These are phyloP conservation scores for Gari tellinella DNA, from an alignment of 2,888 invertebrate genomes.

Conservation along the genomic window DNA sequence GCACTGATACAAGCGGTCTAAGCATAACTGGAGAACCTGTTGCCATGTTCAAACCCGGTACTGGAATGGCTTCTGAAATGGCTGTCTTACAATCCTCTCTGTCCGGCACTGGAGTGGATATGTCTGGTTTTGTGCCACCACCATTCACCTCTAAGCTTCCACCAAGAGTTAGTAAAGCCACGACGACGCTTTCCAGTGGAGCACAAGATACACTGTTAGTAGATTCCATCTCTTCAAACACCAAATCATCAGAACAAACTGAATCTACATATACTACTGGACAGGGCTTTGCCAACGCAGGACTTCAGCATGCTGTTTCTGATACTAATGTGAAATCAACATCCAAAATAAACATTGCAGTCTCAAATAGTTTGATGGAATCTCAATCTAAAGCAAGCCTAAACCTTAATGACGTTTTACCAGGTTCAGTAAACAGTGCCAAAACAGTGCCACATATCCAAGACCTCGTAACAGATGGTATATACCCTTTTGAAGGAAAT, in stretches of 20 bases:
- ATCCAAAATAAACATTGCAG: too few species aligned
- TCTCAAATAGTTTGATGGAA: background rate
- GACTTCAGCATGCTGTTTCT: too few species aligned
- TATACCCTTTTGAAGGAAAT: slow-evolving; percentile 51
- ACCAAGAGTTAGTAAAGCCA: too few species aligned
- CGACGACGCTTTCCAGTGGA: too few species aligned
- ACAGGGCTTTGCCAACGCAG: too few species aligned
- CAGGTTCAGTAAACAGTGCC: background rate
- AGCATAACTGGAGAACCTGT: background rate
- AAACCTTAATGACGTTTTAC: background rate
- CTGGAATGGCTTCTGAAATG: slow-evolving; percentile 34
- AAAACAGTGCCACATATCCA: slow-evolving; percentile 25
- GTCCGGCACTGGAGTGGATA: slow-evolving; percentile 35
- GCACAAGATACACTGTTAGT: too few species aligned
- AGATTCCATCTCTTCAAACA: too few species aligned
- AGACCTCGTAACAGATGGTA: slow-evolving; percentile 40
- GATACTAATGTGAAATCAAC: too few species aligned
- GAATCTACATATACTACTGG: too few species aligned
- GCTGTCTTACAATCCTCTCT: slow-evolving; percentile 29
- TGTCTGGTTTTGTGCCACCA: slow-evolving; percentile 37
- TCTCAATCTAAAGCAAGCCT: background rate
- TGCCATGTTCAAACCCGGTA: slow-evolving; percentile 36
- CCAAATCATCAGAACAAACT: too few species aligned
- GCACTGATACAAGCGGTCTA: background rate
- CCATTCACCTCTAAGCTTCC: slow-evolving; percentile 9